Conservation (phyloP, 2,113 vertebrate genomes). For the Spheniscus mendiculus region DNA sequence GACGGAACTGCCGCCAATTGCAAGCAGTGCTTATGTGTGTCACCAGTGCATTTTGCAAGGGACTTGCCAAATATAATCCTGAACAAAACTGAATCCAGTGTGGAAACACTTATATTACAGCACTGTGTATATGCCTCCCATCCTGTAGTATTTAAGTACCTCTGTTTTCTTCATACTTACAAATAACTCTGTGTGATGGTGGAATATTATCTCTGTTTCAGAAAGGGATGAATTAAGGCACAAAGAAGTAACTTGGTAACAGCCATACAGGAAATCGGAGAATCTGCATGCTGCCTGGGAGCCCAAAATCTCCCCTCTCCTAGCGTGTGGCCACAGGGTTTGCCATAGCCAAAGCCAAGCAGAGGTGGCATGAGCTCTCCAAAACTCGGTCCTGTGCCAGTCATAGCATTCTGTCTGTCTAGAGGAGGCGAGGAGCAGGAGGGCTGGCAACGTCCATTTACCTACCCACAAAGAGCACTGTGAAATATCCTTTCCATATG, state of each 20-base stretch:
- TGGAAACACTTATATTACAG: background rate
- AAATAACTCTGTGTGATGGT: background rate
- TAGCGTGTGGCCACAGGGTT: fast-evolving
- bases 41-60: background rate
- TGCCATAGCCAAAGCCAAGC: background rate
- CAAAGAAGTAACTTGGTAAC: background rate
- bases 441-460: background rate
- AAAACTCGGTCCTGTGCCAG: background rate
- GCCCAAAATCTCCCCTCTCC: background rate
- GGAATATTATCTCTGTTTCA: background rate
- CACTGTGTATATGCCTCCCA: background rate
- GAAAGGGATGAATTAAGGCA: background rate
- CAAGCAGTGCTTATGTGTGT: background rate
- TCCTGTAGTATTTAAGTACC: background rate
- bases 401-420: background rate
- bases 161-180: background rate
- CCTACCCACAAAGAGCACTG: background rate
- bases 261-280: fast-evolving
- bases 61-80: background rate
- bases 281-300: background rate
- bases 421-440: background rate
- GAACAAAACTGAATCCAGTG: background rate
- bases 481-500: background rate
- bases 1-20: background rate
- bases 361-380: background rate